A percentile compares a stretch with the other conserved stretches of the same genome.
phyloP scores from a whole-genome alignment of 2,888 invertebrate species.

The Cryptocephalus primarius region DNA sequence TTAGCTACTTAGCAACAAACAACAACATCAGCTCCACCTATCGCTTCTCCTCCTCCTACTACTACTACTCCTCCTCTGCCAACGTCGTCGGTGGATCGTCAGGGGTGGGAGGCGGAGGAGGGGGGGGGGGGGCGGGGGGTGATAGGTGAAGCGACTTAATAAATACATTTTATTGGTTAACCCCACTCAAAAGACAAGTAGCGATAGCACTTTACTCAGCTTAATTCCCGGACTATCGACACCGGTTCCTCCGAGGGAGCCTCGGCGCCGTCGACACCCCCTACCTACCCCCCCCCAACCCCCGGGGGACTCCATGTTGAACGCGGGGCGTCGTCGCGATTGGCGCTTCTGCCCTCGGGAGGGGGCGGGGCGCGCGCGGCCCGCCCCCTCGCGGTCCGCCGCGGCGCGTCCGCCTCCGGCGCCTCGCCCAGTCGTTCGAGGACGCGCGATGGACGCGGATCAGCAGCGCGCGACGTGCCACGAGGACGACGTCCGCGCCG shows the following conservation, averaged over 20 bases:
- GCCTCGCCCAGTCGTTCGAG: slow-evolving; percentile 35
- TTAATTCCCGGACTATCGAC: slow-evolving; percentile 29
- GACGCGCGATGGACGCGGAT: slow-evolving; percentile 47
- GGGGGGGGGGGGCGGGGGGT: no score
- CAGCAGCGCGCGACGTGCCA: background rate
- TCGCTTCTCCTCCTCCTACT: no score
- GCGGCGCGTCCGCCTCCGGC: slow-evolving; percentile 7
- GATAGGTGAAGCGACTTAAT: slow-evolving; percentile 6
- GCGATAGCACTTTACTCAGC: slow-evolving; percentile 28
- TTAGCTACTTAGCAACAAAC: no score
- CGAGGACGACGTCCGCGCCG: no score
- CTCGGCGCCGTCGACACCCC: slow-evolving; percentile 25
- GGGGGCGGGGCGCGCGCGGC: background rate
- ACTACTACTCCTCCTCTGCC: no score
- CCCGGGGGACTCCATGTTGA: slow-evolving; percentile 29
- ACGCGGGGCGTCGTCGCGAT: slow-evolving; percentile 11
- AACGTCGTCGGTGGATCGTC: no score
- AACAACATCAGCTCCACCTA: no score
- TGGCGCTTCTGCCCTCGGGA: background rate
- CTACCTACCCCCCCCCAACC: slow-evolving; percentile 9
- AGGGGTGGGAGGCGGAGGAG: no score
- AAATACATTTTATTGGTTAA: slow-evolving; percentile 16
- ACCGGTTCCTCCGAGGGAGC: slow-evolving; percentile 30
- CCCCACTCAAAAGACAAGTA: slow-evolving; percentile 27
- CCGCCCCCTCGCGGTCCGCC: slow-evolving; percentile 1